Evolutionary conservation across 2,113 vertebrate species (phyloP).

Genomic region (Paramormyrops kingsleyae): DNA sequence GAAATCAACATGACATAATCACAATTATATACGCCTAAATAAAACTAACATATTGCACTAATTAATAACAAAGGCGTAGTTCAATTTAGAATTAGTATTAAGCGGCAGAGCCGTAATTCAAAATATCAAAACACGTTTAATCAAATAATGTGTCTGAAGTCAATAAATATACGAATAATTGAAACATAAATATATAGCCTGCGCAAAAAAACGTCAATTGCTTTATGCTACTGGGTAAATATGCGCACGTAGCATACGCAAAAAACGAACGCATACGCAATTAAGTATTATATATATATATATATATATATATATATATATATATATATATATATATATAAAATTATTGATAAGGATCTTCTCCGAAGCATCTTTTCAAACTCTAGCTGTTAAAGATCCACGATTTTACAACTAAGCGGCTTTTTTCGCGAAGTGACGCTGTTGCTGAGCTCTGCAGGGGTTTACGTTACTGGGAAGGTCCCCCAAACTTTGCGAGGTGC

Average conservation of each 20-base stretch:
- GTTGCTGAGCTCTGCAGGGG: slow-evolving; percentile 34
- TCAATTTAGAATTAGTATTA: neutral
- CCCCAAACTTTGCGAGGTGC: slow-evolving; percentile 33
- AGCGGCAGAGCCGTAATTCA: neutral
- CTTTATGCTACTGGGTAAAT: neutral
- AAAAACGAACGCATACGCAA: neutral
- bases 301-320: neutral
- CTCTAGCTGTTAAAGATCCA: neutral
- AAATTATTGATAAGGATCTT: neutral
- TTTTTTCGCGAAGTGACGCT: slow-evolving; percentile 31
- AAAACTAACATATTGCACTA: neutral
- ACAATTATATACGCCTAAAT: neutral
- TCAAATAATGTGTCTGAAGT: neutral
- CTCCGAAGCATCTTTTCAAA: neutral
- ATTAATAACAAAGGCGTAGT: neutral
- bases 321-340: neutral
- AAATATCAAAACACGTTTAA: neutral
- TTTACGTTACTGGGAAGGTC: slow-evolving; percentile 30
- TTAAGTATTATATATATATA: neutral
- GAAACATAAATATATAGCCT: neutral
- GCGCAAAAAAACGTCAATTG: neutral
- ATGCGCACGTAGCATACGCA: neutral
- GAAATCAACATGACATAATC: neutral
- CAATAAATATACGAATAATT: neutral
- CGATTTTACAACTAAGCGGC: neutral